A percentile compares a stretch with the other conserved stretches of the same genome.
Evolutionary conservation across 2,888 invertebrate genomes (phyloP).

Genomic region (Poecilobothrus nobilitatus): DNA sequence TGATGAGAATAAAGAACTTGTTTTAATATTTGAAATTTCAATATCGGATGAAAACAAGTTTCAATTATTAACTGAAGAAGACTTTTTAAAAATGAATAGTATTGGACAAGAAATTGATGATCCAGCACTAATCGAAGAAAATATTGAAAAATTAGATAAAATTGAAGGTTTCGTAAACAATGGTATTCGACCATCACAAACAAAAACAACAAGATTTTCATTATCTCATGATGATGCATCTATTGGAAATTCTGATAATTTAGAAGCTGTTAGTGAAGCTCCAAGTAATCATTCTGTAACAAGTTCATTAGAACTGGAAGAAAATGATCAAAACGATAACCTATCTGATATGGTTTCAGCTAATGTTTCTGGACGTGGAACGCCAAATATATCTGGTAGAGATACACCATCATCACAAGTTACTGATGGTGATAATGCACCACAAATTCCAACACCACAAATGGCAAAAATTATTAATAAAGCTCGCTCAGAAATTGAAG

Average conservation of each 20-base stretch:
- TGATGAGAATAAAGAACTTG: constrained; percentile 43
- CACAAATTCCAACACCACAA: constrained; percentile 45
- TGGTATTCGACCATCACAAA: constrained; percentile 43
- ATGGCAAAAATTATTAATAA: constrained; percentile 62
- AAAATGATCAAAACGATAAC: constrained; percentile 84
- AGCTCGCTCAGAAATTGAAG: constrained; percentile 90
- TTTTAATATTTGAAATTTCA: constrained; percentile 63
- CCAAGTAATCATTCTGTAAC: constrained; percentile 93
- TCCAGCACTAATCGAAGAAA: constrained; percentile 27
- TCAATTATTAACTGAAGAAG: constrained; percentile 59
- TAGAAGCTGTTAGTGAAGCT: constrained; percentile 91
- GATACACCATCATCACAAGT: constrained; percentile 95
- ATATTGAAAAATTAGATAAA: constrained; percentile 31
- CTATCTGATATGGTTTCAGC: constrained; percentile 96
- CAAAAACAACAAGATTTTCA: constrained; percentile 63
- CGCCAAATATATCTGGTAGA: constrained; percentile 91
- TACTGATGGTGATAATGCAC: constrained; percentile 63
- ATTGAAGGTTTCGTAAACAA: constrained; percentile 32
- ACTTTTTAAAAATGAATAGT: constrained; percentile 47
- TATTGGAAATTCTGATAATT: constrained; percentile 84
- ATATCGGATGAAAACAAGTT: constrained; percentile 53
- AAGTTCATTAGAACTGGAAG: constrained; percentile 78
- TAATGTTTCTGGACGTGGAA: constrained; percentile 84
- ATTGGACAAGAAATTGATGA: constrained; percentile 37
- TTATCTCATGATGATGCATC: constrained; percentile 87